Evolutionary conservation across 2,113 vertebrate species (phyloP), one percentile per base, ranked within the genome.

Genomic region (Podarcis muralis): DNA sequence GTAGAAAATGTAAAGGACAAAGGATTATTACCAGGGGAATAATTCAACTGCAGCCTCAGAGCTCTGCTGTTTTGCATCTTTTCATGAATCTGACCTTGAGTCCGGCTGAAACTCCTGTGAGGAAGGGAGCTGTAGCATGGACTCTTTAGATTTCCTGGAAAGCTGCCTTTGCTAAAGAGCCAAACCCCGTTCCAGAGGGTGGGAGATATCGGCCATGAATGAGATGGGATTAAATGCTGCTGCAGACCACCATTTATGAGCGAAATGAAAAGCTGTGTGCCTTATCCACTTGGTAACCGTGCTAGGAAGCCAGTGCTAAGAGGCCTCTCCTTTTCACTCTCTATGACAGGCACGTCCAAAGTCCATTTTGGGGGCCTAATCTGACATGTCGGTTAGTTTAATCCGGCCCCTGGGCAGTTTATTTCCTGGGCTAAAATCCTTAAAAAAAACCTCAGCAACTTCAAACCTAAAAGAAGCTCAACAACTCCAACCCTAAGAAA

Each of bases 1-100:
- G 20, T 40, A 59, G 82, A 83, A 92, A 85, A 74, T 69, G 27
- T 83, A 1, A 84, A 80, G 75, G 88, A 91, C 57, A 94, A 0
- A 71, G 77, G n/a, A 77, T 65, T 90, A 77, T 35, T 85, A 83
- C 11, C 37, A 53, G 62, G 82, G 90, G 90, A 85, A 83, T 11
- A 23, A n/a, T 87, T 85, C 86, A 66, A 76, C 88, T 81, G 88
- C 83, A 88, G 22, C 71, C 32, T 23, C 40, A 77, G 3, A 35
- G 12, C 87, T 90, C 76, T 37, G 32, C 84, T 77, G 8, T 4
- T n/a, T 3, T 84, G n/a, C 87, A 69, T 85, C 81, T 93, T 87
- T n/a, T 37, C 15, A 13, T 91, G 23, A 8, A 84, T 78, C 35
- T 65, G 3, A 75, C 83, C 76, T 32, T 13, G 83, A 43, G 81